Evolutionary conservation across 1,140 invertebrate genomes (phyloP).

Genomic region (Drosophila micromelanica): DNA sequence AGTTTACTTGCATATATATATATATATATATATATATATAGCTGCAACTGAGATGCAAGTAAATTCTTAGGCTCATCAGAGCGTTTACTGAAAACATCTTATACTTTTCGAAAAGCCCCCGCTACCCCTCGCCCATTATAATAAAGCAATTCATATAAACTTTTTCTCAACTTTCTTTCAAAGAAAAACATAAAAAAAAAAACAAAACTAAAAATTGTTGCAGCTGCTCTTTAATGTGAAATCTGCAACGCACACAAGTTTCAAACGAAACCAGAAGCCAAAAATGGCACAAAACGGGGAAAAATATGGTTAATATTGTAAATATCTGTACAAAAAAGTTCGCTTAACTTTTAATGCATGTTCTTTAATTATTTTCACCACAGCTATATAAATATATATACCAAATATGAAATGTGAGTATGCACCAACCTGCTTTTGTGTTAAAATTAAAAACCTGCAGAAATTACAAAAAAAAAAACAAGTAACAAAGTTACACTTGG

Average conservation of each 20-base stretch:
- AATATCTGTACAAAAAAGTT: background rate
- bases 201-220: background rate
- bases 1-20: too few relatives aligned
- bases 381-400: constrained; percentile 21
- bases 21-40: too few relatives aligned
- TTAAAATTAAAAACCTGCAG: background rate
- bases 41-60: too few relatives aligned
- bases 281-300: background rate
- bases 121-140: too few relatives aligned
- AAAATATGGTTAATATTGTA: constrained; percentile 8
- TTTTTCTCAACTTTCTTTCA: too few relatives aligned
- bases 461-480: background rate
- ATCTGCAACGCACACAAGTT: background rate
- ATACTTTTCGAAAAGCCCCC: too few relatives aligned
- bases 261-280: background rate
- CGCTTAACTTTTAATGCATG: constrained; percentile 33
- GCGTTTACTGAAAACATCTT: too few relatives aligned
- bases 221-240: constrained; percentile 2
- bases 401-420: background rate
- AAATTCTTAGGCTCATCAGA: too few relatives aligned
- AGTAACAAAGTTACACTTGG: too few relatives aligned
- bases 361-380: constrained; percentile 48
- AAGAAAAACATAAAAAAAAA: too few relatives aligned
- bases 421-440: too few relatives aligned
- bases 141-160: too few relatives aligned